Evolutionary conservation across 1,140 invertebrate genomes (phyloP), one percentile per base, ranked within the genome.

Genomic region (Brachionus angularis): DNA sequence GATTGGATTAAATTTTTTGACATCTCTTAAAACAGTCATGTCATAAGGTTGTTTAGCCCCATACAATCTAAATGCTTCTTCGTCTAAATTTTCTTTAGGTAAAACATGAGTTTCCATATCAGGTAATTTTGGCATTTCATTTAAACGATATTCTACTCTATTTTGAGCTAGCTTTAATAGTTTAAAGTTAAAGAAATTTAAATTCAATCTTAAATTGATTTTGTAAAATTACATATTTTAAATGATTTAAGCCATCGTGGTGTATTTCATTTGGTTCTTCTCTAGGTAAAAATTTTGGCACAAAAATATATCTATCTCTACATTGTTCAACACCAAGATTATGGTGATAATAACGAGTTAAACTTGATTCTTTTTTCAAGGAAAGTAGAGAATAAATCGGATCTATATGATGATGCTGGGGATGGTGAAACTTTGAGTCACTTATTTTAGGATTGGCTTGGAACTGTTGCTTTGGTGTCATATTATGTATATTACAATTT

Each of bases 271-370:
- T 46, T 21, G 62, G 62, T 18, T 67, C 62, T 27, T 67, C 62
- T 33, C 62, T 46, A 12, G 62, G 62, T 21, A 47, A 50, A 50
- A 33, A 67, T 31, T 67, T 67, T 7, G 62, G 62, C 16, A 67
- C 62, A 50, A 67, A 67, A 14, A 67, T 3, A n/a, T 67, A 67
- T 46, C 62, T 39, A 46, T 67, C 62, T 18, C 62, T 46, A n/a
- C 42, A 46, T 34, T 67, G 47, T 50, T 67, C 62, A 25, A 34
- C 62, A 18, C 16, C 39, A 1, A 33, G 47, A 25, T 67, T 47
- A 14, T 50, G 62, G 14, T 67, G 42, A 21, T 23, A 23, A 12
- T 67, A 67, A 5, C 29, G 21, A 10, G 62, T 67, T 23, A 67
- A 34, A 8, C 39, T 47, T 34, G 29, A 47, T 31, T 50, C 62